Conservation (phyloP, 2,797 vertebrate species). For the Darevskia mixta region DNA sequence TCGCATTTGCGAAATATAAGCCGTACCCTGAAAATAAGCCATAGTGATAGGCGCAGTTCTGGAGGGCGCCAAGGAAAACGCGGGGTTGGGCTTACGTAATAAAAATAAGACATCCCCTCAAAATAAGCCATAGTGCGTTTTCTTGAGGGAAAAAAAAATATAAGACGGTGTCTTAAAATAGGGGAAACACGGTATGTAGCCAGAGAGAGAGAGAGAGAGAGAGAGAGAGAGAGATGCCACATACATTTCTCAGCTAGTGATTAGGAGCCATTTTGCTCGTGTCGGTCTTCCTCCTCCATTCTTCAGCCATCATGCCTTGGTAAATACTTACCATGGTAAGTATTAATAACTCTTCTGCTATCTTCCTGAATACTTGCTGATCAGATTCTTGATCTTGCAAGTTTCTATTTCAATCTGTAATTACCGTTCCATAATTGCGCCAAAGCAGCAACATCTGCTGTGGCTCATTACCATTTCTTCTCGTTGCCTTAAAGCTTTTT, state of each 20-base stretch:
- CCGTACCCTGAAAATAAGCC: no score
- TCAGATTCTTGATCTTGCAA: constrained; percentile 64
- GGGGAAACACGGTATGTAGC: no score
- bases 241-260: neutral
- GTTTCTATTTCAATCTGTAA: constrained; percentile 70
- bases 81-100: no score
- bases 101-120: no score
- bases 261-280: neutral
- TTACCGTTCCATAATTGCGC: constrained; percentile 62
- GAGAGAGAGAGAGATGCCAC: no score
- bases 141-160: no score
- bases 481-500: constrained; percentile 57
- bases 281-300: constrained; percentile 15
- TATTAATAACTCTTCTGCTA: constrained; percentile 50
- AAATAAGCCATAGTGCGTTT: no score
- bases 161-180: no score
- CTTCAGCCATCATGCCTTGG: neutral
- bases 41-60: no score
- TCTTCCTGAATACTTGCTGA: constrained; percentile 61
- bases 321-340: constrained; percentile 31
- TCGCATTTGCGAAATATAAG: no score
- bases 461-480: constrained; percentile 69
- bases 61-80: no score
- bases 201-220: no score
- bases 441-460: constrained; percentile 72